Percentiles rank a stretch among this genome's conserved stretches.
Conservation (phyloP, 2,797 vertebrate genomes). For the Pseudomugil tenellus region DNA sequence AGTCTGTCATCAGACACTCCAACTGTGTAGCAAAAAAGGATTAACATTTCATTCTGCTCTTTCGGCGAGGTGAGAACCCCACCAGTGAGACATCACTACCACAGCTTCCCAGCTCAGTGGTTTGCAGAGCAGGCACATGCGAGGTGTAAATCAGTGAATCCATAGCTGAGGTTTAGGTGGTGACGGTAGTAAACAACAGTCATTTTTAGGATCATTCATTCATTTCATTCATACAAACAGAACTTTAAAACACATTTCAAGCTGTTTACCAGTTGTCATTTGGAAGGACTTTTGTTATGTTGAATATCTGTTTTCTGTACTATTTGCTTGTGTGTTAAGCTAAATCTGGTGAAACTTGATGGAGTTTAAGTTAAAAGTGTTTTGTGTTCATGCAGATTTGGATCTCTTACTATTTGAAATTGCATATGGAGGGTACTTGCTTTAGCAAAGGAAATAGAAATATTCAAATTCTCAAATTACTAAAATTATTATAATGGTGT, state of each 20-base stretch:
- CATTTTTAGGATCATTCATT: neutral
- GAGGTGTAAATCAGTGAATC: slow-evolving; percentile 56
- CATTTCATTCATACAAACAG: neutral
- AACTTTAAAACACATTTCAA: slow-evolving; percentile 30
- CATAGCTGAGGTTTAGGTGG: slow-evolving; percentile 42
- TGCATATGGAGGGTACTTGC: neutral
- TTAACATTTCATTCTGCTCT: slow-evolving; percentile 72
- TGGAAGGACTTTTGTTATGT: neutral
- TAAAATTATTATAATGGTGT: no score
- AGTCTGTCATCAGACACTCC: slow-evolving; percentile 78
- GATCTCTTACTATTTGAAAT: neutral
- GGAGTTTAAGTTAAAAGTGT: neutral
- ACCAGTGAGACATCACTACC: slow-evolving; percentile 62
- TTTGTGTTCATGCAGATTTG: neutral
- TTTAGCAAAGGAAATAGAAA: neutral
- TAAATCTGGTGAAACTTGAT: neutral
- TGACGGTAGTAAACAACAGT: slow-evolving; percentile 46
- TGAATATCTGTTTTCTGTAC: neutral
- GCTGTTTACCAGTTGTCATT: neutral
- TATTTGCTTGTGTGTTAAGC: neutral
- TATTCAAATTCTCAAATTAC: neutral
- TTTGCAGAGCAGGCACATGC: slow-evolving; percentile 49
- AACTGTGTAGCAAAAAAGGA: slow-evolving; percentile 72
- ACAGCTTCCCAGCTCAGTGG: slow-evolving; percentile 41
- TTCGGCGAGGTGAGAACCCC: slow-evolving; percentile 66